Evolutionary conservation across 2,113 vertebrate genomes (phyloP).

Genomic region (Gadus macrocephalus): DNA sequence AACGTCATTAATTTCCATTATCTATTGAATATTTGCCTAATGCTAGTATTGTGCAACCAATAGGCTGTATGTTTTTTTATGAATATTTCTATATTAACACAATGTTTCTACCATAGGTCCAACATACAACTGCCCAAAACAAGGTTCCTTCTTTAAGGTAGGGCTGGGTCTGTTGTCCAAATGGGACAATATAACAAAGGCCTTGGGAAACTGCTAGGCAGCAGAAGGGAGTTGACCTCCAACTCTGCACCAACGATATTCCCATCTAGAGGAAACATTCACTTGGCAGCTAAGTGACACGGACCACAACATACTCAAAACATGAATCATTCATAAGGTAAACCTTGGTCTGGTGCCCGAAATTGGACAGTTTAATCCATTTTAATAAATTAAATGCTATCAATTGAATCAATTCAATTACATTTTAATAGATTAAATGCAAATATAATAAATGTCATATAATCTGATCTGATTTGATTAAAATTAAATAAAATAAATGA

Average conservation of each 20-base stretch:
- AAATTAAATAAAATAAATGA: neutral
- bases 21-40: neutral
- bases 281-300: conserved; percentile 28
- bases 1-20: too few species aligned
- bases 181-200: neutral
- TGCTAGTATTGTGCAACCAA: too few species aligned
- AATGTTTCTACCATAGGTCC: too few species aligned
- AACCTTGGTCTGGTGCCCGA: conserved; percentile 23
- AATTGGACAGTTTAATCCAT: neutral
- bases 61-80: too few species aligned
- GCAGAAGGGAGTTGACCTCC: neutral
- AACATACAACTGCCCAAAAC: neutral
- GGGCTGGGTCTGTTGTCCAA: neutral
- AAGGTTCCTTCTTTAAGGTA: neutral
- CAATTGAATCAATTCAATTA: neutral
- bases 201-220: too few species aligned
- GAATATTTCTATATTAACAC: too few species aligned
- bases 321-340: neutral
- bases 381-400: neutral
- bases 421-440: neutral
- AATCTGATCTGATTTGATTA: neutral
- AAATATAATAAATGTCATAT: neutral
- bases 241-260: conserved; percentile 40
- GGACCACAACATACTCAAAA: conserved; percentile 10
- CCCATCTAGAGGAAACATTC: conserved; percentile 19